Percentiles rank a stretch among this genome's conserved stretches.
phyloP scores from a whole-genome alignment of 2,113 vertebrate genomes.

The Lethenteron camtschaticum region DNA sequence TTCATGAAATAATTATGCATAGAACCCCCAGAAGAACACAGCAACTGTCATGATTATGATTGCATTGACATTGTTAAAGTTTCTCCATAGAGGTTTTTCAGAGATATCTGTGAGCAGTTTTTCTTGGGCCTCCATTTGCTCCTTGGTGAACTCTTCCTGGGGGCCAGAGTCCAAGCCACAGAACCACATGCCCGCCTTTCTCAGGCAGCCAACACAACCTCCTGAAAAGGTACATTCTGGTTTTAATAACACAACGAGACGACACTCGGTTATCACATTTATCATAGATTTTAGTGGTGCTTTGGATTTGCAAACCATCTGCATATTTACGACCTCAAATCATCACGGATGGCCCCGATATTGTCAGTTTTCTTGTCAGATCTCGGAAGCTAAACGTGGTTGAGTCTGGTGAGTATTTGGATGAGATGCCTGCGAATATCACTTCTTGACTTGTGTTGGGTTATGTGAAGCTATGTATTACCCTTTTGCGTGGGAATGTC shows the following conservation, averaged over 20 bases:
- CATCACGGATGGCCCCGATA: not conserved
- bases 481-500: too few species aligned
- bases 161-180: slow-evolving; percentile 50
- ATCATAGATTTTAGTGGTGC: slow-evolving; percentile 6
- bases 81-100: slow-evolving; percentile 53
- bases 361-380: slow-evolving; percentile 15
- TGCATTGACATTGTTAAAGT: slow-evolving; percentile 49
- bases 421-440: too few species aligned
- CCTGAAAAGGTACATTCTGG: slow-evolving; percentile 17
- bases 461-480: too few species aligned
- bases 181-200: slow-evolving; percentile 39
- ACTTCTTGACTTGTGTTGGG: too few species aligned
- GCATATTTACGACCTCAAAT: not conserved
- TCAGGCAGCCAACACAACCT: slow-evolving; percentile 19
- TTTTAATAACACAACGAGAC: slow-evolving; percentile 9
- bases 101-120: slow-evolving; percentile 49
- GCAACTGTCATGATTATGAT: slow-evolving; percentile 53
- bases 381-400: too few species aligned
- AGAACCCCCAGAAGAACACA: slow-evolving; percentile 62
- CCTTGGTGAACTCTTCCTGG: slow-evolving; percentile 33
- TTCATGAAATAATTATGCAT: slow-evolving; percentile 25
- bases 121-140: slow-evolving; percentile 46
- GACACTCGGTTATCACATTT: too few species aligned
- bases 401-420: too few species aligned
- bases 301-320: rapidly evolving